Base-by-base conservation (phyloP, 2,888 invertebrate species). In the Tetanocera ferruginea region DNA sequence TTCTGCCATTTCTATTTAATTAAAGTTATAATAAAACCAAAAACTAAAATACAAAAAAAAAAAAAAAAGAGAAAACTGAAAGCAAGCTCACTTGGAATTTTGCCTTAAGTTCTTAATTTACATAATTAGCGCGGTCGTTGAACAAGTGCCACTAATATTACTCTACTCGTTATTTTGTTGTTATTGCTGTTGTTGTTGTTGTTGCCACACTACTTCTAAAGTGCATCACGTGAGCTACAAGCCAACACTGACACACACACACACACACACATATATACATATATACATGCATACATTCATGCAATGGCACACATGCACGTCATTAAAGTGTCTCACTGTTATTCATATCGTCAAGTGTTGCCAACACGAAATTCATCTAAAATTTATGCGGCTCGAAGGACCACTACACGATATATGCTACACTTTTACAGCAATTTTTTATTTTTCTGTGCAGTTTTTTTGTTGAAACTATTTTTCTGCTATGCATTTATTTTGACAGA, bases 71-170 rank as follows among this genome's bases (percentile, higher is more conserved):
- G 8, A 2, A 2, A 3, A 43, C 11, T 14, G 11, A 43, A 43
- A 1, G 14, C 43, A 43, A 43, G 31, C 34, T 57, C 37, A 28
- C 19, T 23, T 34, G 37, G n/a, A 31, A 71, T 57, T 71, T 14
- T 11, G 43, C 55, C 57, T 71, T 71, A 34, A 72, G 72, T 23
- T 60, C 57, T 72, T 72, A 72, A 72, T 72, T 72, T 72, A 23
- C 72, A 72, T 72, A 72, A 72, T 72, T 72, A 72, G 72, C 72
- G 57, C 69, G 69, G 51, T 69, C 51, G 23, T 69, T 49, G 51
- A 69, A 69, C 17, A 51, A 23, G 67, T 37, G 43, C 17, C 49
- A 9, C 43, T 34, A 17, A 11, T 43, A 43, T 11, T 11, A 14
- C 43, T 43, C 43, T 43, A 43, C 43, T 43, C 43, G 64, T 34